Base-by-base conservation (phyloP, 2,113 vertebrate species). In the Mellivora capensis region DNA sequence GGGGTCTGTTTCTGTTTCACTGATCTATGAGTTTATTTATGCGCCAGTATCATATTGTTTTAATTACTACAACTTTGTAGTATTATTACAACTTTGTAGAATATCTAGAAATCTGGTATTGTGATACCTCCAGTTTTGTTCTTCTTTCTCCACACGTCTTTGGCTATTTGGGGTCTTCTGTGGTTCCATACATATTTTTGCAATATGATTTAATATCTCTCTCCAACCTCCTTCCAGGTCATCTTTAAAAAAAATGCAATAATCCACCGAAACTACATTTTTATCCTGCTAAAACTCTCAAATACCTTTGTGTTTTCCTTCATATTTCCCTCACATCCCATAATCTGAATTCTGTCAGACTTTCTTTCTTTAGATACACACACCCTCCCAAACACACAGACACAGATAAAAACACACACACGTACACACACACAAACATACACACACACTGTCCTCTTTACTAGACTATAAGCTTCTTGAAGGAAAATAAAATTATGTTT, bases 301-400 rank as follows among this genome's bases (percentile, higher is more conserved):
- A 11, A 67, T 3, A 57, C 1, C 13, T 71, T 57, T 69, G 7
- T 20, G 77, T 94, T 62, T n/a, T 27, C 0, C 4, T 85, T 89
- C 20, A 72, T 0, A 47, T 18, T 2, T 29, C 15, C 2, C 0
- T 61, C 15, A n/a, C 3, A 4, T 1, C 4, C 4, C 31, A 87
- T 34, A 47, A 71, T 4, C 15, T 37, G 5, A 5, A 42, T 69
- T 29, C 27, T 64, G 29, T 64, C 6, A 67, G 31, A 88, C 15
- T 54, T 21, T 82, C 7, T 95, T 6, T 77, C 15, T 23, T 81
- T 85, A 76, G 62, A 79, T 42, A 72, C 39, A 15, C 29, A 74
- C 23, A 42, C 39, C 25, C 72, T 44, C 39, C 25, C 72, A 77
- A 77, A 57, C 3, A 49, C 14, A 57, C 20, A 61, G 5, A 74